These are phyloP conservation scores for Astreopora myriophthalma DNA, from an alignment of 64 coral and sea anemone genomes.

Conservation along the genomic window DNA sequence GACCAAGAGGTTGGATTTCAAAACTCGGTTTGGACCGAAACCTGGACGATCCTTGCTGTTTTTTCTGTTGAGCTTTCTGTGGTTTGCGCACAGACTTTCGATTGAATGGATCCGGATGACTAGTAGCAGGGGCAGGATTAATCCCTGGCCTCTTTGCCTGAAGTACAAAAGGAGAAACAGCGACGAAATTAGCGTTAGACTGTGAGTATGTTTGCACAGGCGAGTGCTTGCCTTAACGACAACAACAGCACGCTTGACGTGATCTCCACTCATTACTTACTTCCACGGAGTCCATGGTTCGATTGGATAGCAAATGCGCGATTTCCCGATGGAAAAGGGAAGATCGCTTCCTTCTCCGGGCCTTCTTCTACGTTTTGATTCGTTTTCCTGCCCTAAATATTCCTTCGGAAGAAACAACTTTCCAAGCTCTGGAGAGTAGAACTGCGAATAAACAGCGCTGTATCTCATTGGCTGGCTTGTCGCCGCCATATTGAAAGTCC, in stretches of 20 bases:
- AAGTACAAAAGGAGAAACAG: conserved; percentile 55
- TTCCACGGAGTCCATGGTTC: conserved; percentile 86
- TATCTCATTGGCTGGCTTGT: conserved; percentile 95
- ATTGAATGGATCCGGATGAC: conserved; percentile 99
- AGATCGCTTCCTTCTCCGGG: conserved; percentile 87
- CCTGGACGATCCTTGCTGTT: conserved; percentile 99
- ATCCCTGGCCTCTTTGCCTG: conserved; percentile 86
- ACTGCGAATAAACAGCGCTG: conserved; percentile 96
- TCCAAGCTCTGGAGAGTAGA: conserved; percentile 83
- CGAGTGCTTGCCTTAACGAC: conserved; percentile 96
- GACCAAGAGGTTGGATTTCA: conserved; percentile 93
- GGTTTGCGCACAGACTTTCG: conserved; percentile 99
- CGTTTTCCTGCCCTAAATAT: conserved; percentile 43
- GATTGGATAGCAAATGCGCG: conserved; percentile 74
- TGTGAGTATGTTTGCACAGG: conserved; percentile 95
- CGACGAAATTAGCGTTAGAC: conserved; percentile 58
- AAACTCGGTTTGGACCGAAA: conserved; percentile 92
- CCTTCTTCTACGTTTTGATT: conserved; percentile 91
- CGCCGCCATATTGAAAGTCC: conserved; percentile 99
- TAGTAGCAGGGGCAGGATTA: conserved; percentile 76
- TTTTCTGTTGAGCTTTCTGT: conserved; percentile 94
- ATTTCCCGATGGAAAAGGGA: conserved; percentile 98
- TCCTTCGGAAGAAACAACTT: conserved; percentile 74
- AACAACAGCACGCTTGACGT: conserved; percentile 79
- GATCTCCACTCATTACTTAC: conserved; percentile 80